Percentiles rank a stretch among this genome's conserved stretches.
Evolutionary conservation across 2,888 invertebrate genomes (phyloP).

Genomic region (Eugnorisma glareosa): DNA sequence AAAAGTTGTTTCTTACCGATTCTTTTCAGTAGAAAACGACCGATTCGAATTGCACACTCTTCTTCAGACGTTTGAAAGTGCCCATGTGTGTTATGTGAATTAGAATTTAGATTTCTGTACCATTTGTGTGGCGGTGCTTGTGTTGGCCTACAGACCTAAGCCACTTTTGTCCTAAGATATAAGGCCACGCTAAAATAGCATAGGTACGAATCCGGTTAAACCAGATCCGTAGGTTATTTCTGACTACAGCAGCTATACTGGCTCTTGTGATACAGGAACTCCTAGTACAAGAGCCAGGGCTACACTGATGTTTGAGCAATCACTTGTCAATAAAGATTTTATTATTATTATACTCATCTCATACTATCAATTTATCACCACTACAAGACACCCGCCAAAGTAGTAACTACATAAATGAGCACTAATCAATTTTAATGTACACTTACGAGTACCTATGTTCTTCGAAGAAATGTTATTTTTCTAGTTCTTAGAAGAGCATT

Average conservation of each 20-base stretch:
- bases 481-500: conserved; percentile 40
- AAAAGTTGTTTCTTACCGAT: not conserved
- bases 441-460: no score
- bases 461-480: conserved; percentile 26
- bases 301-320: no score
- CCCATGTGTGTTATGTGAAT: no score
- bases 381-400: not conserved
- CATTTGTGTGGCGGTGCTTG: no score
- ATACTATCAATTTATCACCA: not conserved
- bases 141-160: not conserved
- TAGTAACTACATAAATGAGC: not conserved
- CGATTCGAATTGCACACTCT: no score
- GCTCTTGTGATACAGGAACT: no score
- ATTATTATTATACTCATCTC: no score
- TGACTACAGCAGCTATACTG: no score
- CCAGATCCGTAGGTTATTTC: not conserved
- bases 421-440: not conserved
- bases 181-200: not conserved
- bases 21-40: not conserved
- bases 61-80: not conserved
- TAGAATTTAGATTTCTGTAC: no score
- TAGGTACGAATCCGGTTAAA: not conserved
- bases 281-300: no score
- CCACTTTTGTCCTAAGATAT: not conserved
- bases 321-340: no score